These are phyloP conservation scores for Philypnodon macrostomus DNA, from an alignment of 2,797 vertebrate genomes.

Conservation along the genomic window DNA sequence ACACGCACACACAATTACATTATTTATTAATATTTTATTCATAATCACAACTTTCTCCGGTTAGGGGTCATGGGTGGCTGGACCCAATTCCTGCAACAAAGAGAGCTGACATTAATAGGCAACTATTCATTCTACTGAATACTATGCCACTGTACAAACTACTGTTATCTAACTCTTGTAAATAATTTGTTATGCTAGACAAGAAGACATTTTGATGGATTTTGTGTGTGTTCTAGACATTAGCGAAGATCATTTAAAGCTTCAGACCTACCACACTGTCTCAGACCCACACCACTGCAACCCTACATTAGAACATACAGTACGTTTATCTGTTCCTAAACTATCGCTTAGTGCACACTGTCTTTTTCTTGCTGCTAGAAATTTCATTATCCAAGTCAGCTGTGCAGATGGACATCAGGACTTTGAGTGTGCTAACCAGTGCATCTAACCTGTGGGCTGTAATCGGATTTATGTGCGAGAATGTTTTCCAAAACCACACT, in stretches of 20 bases:
- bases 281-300: conserved; percentile 48
- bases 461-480: conserved; percentile 82
- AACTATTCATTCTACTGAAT: no score
- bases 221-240: conserved; percentile 5
- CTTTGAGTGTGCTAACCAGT: conserved; percentile 31
- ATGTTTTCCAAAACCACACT: conserved; percentile 81
- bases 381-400: conserved; percentile 61
- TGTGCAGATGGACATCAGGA: conserved; percentile 40
- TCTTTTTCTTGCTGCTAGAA: conserved; percentile 47
- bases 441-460: conserved; percentile 58
- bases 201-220: neutral
- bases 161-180: conserved; percentile 1
- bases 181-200: conserved; percentile 6
- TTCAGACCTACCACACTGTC: conserved; percentile 18
- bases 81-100: no score
- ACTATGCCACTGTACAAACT: no score
- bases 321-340: conserved; percentile 32
- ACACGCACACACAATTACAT: no score
- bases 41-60: no score
- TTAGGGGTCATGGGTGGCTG: no score
- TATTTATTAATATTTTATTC: no score
- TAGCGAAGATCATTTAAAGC: conserved; percentile 18
- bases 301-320: conserved; percentile 33
- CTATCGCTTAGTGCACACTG: conserved; percentile 26
- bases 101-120: no score